A percentile compares a stretch with the other conserved stretches of the same genome.
phyloP scores from a whole-genome alignment of 53 echinoderm and acorn worm genomes.

The Mesocentrotus franciscanus region DNA sequence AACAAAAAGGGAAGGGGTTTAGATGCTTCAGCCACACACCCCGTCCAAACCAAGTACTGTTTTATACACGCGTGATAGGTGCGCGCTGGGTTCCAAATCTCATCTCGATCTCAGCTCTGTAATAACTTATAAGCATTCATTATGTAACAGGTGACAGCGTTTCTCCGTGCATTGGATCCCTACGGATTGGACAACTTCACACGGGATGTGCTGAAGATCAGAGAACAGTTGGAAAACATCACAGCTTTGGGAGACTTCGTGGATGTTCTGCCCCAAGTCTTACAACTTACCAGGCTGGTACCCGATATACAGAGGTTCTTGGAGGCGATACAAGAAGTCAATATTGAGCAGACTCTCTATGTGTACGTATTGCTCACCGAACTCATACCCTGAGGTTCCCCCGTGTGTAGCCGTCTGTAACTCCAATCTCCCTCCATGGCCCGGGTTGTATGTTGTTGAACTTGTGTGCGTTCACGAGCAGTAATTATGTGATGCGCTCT shows the following conservation, averaged over 20 bases:
- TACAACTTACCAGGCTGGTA: constrained; percentile 51
- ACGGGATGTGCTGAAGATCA: constrained; percentile 26
- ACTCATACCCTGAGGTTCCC: too few relatives aligned
- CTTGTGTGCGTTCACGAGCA: too few relatives aligned
- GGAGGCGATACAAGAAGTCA: not conserved
- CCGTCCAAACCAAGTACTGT: too few relatives aligned
- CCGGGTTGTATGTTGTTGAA: too few relatives aligned
- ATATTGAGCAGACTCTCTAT: not conserved
- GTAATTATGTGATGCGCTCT: too few relatives aligned
- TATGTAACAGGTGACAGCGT: constrained; percentile 21
- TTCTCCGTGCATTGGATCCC: not conserved
- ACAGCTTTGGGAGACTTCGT: constrained; percentile 54
- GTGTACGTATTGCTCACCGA: not conserved
- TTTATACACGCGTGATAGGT: too few relatives aligned
- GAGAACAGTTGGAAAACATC: constrained; percentile 60
- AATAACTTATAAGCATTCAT: too few relatives aligned
- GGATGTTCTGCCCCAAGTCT: constrained; percentile 69
- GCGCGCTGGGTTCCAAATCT: too few relatives aligned
- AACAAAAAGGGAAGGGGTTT: too few relatives aligned
- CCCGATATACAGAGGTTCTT: constrained; percentile 60
- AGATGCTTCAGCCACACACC: too few relatives aligned
- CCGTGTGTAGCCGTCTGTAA: not conserved
- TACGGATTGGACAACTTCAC: constrained; percentile 51
- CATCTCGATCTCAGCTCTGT: not conserved
- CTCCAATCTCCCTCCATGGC: too few relatives aligned